Percentiles rank a stretch among this genome's conserved stretches.
Evolutionary conservation across 2,888 invertebrate species (phyloP).

Genomic region (Trissolcus brochymenae): DNA sequence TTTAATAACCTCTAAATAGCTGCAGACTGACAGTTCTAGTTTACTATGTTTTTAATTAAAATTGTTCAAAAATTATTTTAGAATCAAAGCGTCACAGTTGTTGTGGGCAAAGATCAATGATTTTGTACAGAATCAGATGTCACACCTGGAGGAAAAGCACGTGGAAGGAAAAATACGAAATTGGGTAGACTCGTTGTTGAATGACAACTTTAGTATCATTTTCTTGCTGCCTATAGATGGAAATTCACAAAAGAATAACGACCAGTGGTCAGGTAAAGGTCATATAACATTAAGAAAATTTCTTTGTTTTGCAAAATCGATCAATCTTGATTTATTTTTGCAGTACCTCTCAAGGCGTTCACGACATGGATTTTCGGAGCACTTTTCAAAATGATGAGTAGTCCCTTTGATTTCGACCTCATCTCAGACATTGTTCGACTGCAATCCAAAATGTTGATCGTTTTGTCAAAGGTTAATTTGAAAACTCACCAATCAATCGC

Average conservation of each 20-base stretch:
- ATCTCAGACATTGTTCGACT: slow-evolving; percentile 66
- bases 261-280: slow-evolving; percentile 27
- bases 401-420: slow-evolving; percentile 67
- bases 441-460: slow-evolving; percentile 70
- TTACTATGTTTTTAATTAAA: background rate
- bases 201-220: slow-evolving; percentile 26
- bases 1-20: too few species aligned
- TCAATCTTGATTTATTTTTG: background rate
- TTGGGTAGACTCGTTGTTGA: slow-evolving; percentile 3
- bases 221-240: slow-evolving; percentile 8
- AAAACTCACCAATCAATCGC: slow-evolving; percentile 66
- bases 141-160: slow-evolving; percentile 17
- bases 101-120: slow-evolving; percentile 15
- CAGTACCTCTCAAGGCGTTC: slow-evolving; percentile 76
- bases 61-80: background rate
- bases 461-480: slow-evolving; percentile 66
- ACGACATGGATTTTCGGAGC: slow-evolving; percentile 83
- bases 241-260: slow-evolving; percentile 1
- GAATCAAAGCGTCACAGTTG: slow-evolving; percentile 3
- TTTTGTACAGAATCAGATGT: slow-evolving; percentile 13
- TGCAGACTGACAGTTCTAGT: background rate
- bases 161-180: slow-evolving; percentile 5
- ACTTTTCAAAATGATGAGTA: slow-evolving; percentile 80
- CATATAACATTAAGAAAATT: background rate
- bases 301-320: background rate